Conservation (phyloP, 2,797 vertebrate genomes). For the Megaceryle alcyon region DNA sequence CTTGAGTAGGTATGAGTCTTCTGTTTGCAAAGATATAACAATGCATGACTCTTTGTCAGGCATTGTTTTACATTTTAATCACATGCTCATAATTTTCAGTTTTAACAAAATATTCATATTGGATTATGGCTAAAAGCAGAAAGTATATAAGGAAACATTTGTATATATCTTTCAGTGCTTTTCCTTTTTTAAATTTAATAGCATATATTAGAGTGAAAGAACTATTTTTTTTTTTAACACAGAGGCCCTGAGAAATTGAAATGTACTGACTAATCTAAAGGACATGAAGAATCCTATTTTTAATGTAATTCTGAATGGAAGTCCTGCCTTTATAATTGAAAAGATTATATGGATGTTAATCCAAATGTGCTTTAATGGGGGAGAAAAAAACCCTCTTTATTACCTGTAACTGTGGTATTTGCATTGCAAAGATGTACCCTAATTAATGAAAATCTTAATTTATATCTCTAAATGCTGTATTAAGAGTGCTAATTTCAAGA, state of each 20-base stretch:
- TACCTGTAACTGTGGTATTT: background rate
- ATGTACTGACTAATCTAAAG: background rate
- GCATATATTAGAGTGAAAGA: background rate
- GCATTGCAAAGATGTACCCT: background rate
- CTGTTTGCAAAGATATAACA: background rate
- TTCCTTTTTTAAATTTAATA: background rate
- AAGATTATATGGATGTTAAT: background rate
- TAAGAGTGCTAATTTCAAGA: background rate
- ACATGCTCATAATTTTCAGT: background rate
- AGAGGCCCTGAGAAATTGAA: conserved; percentile 26
- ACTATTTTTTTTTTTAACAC: background rate
- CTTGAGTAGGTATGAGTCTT: background rate
- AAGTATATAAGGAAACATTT: background rate
- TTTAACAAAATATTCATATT: background rate
- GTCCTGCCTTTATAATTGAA: background rate
- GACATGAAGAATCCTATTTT: background rate
- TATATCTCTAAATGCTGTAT: background rate
- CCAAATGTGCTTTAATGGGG: background rate
- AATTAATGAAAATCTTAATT: background rate
- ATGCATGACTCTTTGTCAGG: background rate
- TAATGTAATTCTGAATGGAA: background rate
- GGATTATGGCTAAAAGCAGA: background rate
- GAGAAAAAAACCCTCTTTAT: background rate
- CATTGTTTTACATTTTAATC: conserved; percentile 27
- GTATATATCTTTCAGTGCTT: background rate